Evolutionary conservation across 2,113 vertebrate species (phyloP), one percentile per base, ranked within the genome.

Genomic region (Perccottus glenii): DNA sequence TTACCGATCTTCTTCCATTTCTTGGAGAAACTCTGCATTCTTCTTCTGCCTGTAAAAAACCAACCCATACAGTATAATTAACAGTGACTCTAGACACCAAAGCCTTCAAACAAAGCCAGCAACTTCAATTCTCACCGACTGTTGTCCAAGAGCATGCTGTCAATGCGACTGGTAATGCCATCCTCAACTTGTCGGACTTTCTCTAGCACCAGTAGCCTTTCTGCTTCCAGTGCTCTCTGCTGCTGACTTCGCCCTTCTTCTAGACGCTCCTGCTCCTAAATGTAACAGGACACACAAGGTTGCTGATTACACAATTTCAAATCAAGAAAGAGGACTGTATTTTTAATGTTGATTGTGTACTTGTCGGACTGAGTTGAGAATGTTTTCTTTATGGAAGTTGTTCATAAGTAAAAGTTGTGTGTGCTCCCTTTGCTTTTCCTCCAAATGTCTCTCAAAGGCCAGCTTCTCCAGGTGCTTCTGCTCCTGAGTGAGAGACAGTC

Each of bases 1-100:
- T 93, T 64, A 98, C 98, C 97, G 93, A 60, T 99, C 96, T 32
- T 96, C 94, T 69, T 99, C 96, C 82, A 99, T 84, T 2, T 94
- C 90, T 82, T 98, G 96, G 44, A 98, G 88, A 75, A 99, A 93
- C 80, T 93, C 93, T 0, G 95, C 92, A 46, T 88, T 97, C 83
- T 93, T 95, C 47, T 92, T 95, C 68, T 98, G 95, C 71, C 98
- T 99, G 63, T n/a, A 78, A 3, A 68, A 60, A 75, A 10, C 7
- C 8, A 65, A 32, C 6, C 52, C 44, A 64, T 1, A 70, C 1
- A 60, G 5, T 3, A 35, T 6, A 16, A 33, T 69, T 35, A 71
- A 11, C 11, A 27, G 6, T 43, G 14, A 3, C 14, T n/a, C 4
- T 0, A 67, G 27, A 48, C 12, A 19, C 1, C 11, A n/a, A 38